Conservation (phyloP, 2,113 vertebrate genomes). For the Istiophorus platypterus region DNA sequence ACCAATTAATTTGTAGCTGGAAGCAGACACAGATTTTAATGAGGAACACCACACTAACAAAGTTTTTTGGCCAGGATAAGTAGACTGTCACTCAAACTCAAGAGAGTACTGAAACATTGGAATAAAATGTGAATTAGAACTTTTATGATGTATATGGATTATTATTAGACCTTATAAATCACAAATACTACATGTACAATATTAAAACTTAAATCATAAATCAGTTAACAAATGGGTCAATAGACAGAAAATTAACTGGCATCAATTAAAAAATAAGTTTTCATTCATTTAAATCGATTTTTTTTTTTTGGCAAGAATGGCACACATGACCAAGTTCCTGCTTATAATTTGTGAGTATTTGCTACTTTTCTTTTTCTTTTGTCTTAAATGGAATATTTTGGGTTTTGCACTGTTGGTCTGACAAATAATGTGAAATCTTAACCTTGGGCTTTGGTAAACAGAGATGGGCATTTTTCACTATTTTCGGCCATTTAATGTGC, state of each 20-base stretch:
- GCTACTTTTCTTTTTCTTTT: too few relatives aligned
- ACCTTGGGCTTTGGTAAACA: background rate
- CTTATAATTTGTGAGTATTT: too few relatives aligned
- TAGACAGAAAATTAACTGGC: too few relatives aligned
- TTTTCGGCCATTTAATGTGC: background rate
- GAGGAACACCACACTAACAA: slow-evolving; percentile 40
- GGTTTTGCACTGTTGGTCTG: too few relatives aligned
- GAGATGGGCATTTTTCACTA: background rate
- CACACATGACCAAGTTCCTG: background rate
- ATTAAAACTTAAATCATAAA: background rate
- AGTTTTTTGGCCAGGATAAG: slow-evolving; percentile 18
- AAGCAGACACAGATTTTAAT: slow-evolving; percentile 52
- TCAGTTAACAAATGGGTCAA: background rate
- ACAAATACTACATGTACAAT: background rate
- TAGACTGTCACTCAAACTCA: background rate
- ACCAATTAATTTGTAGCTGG: slow-evolving; percentile 59
- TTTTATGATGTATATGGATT: background rate
- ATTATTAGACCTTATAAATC: background rate
- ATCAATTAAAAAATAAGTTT: too few relatives aligned
- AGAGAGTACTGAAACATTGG: background rate
- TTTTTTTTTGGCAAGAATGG: background rate
- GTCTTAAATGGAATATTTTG: too few relatives aligned
- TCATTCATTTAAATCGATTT: too few relatives aligned
- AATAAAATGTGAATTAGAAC: background rate
- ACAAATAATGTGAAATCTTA: too few relatives aligned